Conservation (phyloP, 2,113 vertebrate genomes). For the Gopherus evgoodei region DNA sequence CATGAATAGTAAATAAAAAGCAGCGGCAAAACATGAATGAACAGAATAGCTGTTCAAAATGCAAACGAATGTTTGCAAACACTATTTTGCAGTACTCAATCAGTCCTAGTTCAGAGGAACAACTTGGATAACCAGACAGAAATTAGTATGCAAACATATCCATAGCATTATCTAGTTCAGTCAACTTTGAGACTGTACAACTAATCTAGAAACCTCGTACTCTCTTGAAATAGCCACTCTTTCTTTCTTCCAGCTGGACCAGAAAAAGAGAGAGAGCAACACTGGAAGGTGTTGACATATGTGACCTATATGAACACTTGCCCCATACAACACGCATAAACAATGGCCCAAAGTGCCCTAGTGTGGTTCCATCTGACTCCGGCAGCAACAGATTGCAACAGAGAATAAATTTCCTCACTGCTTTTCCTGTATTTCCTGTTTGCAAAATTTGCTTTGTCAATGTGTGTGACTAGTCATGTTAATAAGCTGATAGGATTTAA, state of each 20-base stretch:
- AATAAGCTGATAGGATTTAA: background rate
- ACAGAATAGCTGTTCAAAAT: constrained; percentile 64
- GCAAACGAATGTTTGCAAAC: constrained; percentile 67
- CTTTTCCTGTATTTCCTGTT: background rate
- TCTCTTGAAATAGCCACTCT: background rate
- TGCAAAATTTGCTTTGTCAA: background rate
- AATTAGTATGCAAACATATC: constrained; percentile 41
- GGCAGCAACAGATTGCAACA: constrained; percentile 34
- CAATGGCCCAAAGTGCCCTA: background rate
- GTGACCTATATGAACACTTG: background rate
- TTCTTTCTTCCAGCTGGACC: background rate
- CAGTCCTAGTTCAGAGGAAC: constrained; percentile 49
- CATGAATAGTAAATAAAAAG: constrained; percentile 69
- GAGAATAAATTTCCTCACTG: constrained; percentile 29
- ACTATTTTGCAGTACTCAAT: constrained; percentile 56
- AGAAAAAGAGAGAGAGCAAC: background rate
- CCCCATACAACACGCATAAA: fast-evolving
- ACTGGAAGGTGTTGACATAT: background rate
- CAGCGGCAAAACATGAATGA: constrained; percentile 48
- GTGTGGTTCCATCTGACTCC: background rate
- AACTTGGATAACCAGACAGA: constrained; percentile 51
- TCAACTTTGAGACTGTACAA: constrained; percentile 11
- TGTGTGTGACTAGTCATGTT: background rate
- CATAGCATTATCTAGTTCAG: constrained; percentile 16
- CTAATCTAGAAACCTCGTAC: background rate